Conservation (phyloP, 2,888 invertebrate species). For the Nephrotoma guestfalica region DNA sequence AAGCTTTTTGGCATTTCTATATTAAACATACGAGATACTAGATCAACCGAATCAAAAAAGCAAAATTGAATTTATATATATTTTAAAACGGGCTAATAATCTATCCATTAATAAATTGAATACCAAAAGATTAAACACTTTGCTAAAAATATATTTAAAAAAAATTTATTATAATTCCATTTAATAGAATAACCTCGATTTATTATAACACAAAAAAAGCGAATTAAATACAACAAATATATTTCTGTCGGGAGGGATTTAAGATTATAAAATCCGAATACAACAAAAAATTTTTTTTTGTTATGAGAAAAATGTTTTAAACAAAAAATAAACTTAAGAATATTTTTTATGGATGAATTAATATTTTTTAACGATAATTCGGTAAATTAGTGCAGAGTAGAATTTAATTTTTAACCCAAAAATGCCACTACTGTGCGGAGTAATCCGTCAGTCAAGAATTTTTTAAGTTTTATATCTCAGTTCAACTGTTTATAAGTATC, state of each 20-base stretch:
- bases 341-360: neutral
- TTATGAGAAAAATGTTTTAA: neutral
- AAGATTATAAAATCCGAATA: neutral
- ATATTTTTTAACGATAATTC: neutral
- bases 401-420: neutral
- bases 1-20: neutral
- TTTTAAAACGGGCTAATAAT: neutral
- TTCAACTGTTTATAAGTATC: neutral
- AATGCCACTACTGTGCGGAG: neutral
- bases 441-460: neutral
- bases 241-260: neutral
- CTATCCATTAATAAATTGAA: neutral
- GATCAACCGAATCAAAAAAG: neutral
- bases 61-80: neutral
- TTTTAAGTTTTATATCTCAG: neutral
- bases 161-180: neutral
- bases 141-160: neutral
- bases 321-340: neutral
- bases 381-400: neutral
- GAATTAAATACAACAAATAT: neutral
- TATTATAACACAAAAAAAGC: neutral
- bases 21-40: neutral
- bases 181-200: neutral
- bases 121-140: neutral
- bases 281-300: neutral